A percentile compares a stretch with the other conserved stretches of the same genome.
Conservation (phyloP, 1,140 invertebrate species). For the Nasonia vitripennis region DNA sequence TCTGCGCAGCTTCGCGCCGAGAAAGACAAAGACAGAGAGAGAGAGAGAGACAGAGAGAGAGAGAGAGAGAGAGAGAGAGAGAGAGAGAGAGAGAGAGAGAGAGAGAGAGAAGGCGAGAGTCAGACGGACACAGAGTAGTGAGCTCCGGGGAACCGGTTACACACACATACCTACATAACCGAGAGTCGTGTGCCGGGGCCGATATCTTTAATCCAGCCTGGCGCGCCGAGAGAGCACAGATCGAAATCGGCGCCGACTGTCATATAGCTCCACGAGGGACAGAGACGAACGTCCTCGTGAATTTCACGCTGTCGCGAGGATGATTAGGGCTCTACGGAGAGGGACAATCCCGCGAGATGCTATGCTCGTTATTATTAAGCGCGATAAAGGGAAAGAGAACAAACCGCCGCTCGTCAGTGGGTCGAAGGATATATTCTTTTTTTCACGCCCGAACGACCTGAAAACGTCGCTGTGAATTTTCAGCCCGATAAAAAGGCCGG, state of each 20-base stretch:
- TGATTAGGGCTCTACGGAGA: not conserved
- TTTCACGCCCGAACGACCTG: no score
- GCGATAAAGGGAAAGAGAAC: no score
- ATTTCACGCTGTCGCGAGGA: constrained; percentile 7
- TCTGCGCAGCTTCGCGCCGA: not conserved
- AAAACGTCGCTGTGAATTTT: not conserved
- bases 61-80: not conserved
- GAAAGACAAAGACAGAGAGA: constrained; percentile 18
- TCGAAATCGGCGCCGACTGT: constrained; percentile 44
- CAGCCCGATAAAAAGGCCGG: not conserved
- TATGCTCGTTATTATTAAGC: no score
- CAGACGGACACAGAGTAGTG: constrained; percentile 13
- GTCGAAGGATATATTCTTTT: no score
- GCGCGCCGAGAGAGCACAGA: constrained; percentile 25
- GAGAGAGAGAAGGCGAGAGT: not conserved
- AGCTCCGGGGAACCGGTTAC: not conserved
- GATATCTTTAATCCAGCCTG: constrained; percentile 47
- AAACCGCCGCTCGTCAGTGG: no score
- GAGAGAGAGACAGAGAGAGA: not conserved
- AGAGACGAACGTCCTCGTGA: constrained; percentile 12
- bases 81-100: constrained; percentile 20
- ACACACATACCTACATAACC: not conserved
- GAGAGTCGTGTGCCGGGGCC: not conserved
- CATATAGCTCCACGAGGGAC: constrained; percentile 22
- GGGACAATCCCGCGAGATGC: no score